phyloP scores from a whole-genome alignment of 1,140 invertebrate genomes.

The Maconellicoccus hirsutus region DNA sequence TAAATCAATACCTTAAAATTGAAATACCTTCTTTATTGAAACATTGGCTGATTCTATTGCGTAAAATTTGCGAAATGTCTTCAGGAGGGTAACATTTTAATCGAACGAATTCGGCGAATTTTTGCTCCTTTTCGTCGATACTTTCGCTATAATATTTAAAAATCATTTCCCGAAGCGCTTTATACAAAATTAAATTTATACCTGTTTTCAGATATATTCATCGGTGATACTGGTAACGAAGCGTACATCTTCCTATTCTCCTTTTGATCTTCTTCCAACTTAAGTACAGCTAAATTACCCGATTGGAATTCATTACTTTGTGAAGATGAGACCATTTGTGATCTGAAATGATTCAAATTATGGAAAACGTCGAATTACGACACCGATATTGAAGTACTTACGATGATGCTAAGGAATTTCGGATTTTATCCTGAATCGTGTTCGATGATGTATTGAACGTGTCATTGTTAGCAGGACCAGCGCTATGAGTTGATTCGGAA shows the following conservation, averaged over 20 bases:
- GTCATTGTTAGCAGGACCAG: not conserved
- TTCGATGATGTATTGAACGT: not conserved
- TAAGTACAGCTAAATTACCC: not conserved
- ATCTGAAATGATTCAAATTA: not conserved
- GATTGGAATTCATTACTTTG: not conserved
- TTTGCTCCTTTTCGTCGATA: not conserved
- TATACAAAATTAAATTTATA: not conserved
- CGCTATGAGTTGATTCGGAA: not conserved
- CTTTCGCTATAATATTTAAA: not conserved
- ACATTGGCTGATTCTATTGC: not conserved
- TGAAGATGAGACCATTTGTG: not conserved
- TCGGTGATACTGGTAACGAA: not conserved
- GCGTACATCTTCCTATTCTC: not conserved
- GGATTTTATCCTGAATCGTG: not conserved
- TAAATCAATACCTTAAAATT: too few relatives aligned
- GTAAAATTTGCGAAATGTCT: not conserved
- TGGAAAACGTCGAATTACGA: not conserved
- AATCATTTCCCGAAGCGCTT: not conserved
- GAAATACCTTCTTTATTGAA: too few relatives aligned
- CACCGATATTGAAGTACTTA: not conserved
- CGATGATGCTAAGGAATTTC: not conserved
- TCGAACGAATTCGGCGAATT: not conserved
- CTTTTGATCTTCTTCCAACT: conserved; percentile 7
- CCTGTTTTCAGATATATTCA: not conserved
- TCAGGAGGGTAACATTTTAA: not conserved